Base-by-base conservation (phyloP, 2,888 invertebrate genomes). In the Epinotia bilunana region DNA sequence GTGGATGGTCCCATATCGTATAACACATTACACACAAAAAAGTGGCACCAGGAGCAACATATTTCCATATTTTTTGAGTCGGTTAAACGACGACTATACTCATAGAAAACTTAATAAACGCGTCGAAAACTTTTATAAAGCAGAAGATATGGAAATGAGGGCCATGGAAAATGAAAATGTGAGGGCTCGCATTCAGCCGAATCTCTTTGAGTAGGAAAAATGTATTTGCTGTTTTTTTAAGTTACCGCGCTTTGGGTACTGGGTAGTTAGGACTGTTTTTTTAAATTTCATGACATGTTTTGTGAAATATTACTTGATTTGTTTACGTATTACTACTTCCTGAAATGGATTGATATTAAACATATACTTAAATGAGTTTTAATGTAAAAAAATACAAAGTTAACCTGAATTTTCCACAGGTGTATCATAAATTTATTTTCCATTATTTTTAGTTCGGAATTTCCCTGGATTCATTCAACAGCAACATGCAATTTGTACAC, bases 81-180 rank as follows among this genome's bases (percentile, higher is more conserved):
- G 12, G 49, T 49, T 49, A 16, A 49, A 16, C 33, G 7, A 2
- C 2, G 33, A n/a, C n/a, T n/a, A n/a, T n/a, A n/a, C 16, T 49
- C 65, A 55, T n/a, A 64, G 49, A 7, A 61, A 57, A 67, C 18
- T 67, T 67, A 39, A 67, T 67, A 67, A 67, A 67, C 55, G 63
- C 63, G 33, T 20, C 67, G 13, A 65, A 65, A 53, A 65, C 55
- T 67, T 67, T 55, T 55, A 39, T 55, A 67, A 39, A 67, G 67
- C 16, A 53, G 18, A 39, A 55, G 55, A 65, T 55, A 67, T 67
- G 67, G 67, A 67, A 18, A 67, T 67, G 33, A 67, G 28, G 5
- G 12, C 39, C 13, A 53, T 16, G 53, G n/a, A 20, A 33, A 55
- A 55, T 39, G 57, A 67, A 55, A 67, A 33, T 33, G 7, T 33